phyloP scores from a whole-genome alignment of 2,888 invertebrate species.

The Dynastes tityus region DNA sequence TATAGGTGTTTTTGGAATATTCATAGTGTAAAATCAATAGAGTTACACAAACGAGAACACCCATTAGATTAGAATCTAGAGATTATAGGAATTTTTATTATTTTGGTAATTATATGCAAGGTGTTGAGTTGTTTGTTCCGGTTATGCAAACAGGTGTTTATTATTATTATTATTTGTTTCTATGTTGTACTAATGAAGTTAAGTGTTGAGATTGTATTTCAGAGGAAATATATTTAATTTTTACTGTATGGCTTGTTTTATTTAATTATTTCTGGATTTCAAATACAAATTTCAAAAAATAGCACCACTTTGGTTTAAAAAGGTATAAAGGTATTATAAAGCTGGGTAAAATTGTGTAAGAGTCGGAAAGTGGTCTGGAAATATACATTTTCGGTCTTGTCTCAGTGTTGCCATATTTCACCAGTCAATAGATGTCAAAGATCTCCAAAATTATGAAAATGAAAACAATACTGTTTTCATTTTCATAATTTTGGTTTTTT shows the following conservation, averaged over 20 bases:
- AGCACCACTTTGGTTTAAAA: too few species aligned
- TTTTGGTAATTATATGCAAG: background rate
- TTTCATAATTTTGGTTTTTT: too few species aligned
- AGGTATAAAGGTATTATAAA: too few species aligned
- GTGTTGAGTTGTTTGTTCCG: conserved; percentile 21
- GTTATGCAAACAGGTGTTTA: background rate
- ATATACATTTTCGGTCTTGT: too few species aligned
- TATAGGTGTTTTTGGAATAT: background rate
- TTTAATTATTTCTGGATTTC: background rate
- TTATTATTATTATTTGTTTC: background rate
- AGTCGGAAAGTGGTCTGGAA: too few species aligned
- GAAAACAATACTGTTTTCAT: too few species aligned
- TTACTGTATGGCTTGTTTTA: background rate
- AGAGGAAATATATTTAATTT: conserved; percentile 32
- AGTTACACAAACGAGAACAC: background rate
- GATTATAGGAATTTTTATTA: background rate
- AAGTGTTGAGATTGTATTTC: conserved; percentile 17
- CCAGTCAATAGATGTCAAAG: too few species aligned
- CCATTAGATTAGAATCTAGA: background rate
- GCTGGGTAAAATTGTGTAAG: too few species aligned
- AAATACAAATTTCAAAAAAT: too few species aligned
- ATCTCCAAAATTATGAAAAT: too few species aligned
- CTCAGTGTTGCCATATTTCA: too few species aligned
- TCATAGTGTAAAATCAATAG: background rate
- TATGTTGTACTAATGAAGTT: conserved; percentile 8